Evolutionary conservation across 2,888 invertebrate genomes (phyloP).

Genomic region (Philopedon plagiatum): DNA sequence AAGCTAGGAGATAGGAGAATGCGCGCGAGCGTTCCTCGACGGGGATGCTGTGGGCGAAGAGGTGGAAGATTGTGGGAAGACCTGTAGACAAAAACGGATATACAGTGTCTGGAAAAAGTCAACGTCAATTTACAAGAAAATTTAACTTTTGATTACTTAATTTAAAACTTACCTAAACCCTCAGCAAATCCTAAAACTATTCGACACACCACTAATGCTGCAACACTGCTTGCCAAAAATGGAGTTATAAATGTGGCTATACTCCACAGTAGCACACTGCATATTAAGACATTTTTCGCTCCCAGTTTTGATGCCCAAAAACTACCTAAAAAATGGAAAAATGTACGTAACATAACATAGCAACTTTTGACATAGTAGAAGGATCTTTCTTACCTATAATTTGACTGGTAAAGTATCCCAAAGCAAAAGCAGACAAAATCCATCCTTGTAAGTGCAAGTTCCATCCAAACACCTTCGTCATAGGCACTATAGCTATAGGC

Average conservation of each 20-base stretch:
- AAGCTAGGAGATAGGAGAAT: slow-evolving; percentile 80
- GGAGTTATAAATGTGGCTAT: slow-evolving; percentile 80
- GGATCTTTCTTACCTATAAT: slow-evolving; percentile 68
- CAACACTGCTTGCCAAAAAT: slow-evolving; percentile 76
- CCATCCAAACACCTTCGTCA: slow-evolving; percentile 82
- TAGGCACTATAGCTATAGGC: slow-evolving; percentile 83
- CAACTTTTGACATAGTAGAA: not conserved
- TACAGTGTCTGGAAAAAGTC: not conserved
- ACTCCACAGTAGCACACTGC: slow-evolving; percentile 82
- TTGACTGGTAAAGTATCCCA: slow-evolving; percentile 84
- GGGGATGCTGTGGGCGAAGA: slow-evolving; percentile 81
- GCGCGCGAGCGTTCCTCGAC: slow-evolving; percentile 81
- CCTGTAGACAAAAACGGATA: slow-evolving; percentile 68
- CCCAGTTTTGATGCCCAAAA: slow-evolving; percentile 79
- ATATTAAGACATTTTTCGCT: slow-evolving; percentile 77
- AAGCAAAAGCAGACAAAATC: slow-evolving; percentile 82
- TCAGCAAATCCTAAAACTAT: slow-evolving; percentile 81
- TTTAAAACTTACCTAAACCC: slow-evolving; percentile 77
- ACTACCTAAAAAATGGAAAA: slow-evolving; percentile 72
- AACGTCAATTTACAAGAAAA: no score
- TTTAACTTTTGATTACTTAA: no score
- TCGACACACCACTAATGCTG: slow-evolving; percentile 75
- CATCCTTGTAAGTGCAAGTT: slow-evolving; percentile 80
- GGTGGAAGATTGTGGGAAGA: slow-evolving; percentile 82
- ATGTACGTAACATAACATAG: slow-evolving; percentile 64